A percentile compares a stretch with the other conserved stretches of the same genome.
Conservation (phyloP, 2,113 vertebrate genomes). For the Leptobrachium leishanense region DNA sequence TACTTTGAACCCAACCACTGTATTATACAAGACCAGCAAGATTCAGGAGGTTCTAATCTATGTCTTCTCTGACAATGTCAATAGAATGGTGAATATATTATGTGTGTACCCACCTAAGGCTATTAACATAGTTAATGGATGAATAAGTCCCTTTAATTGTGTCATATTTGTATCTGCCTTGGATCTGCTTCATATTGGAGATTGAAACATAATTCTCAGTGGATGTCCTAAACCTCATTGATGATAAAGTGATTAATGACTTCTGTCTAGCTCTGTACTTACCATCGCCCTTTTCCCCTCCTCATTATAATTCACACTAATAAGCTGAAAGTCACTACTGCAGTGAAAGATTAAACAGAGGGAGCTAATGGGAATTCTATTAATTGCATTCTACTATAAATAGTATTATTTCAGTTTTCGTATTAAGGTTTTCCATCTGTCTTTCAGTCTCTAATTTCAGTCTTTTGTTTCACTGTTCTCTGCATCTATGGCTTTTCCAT, state of each 20-base stretch:
- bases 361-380: background rate
- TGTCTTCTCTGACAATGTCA: too few relatives aligned
- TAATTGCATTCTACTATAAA: background rate
- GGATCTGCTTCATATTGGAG: background rate
- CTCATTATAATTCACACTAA: slow-evolving; percentile 2
- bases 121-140: too few relatives aligned
- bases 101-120: too few relatives aligned
- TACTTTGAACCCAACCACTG: too few relatives aligned
- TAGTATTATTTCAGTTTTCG: background rate
- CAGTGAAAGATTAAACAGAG: background rate
- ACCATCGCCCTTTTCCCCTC: background rate
- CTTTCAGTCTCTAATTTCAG: background rate
- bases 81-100: too few relatives aligned
- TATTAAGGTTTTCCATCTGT: background rate
- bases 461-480: background rate
- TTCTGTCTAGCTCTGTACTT: background rate
- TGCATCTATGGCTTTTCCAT: background rate
- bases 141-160: too few relatives aligned
- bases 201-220: background rate
- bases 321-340: slow-evolving; percentile 1
- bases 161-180: background rate
- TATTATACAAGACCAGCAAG: too few relatives aligned
- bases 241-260: background rate
- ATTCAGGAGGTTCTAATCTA: too few relatives aligned
- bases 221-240: background rate